Evolutionary conservation across 2,888 invertebrate species (phyloP).

Genomic region (Pollenia angustigena): DNA sequence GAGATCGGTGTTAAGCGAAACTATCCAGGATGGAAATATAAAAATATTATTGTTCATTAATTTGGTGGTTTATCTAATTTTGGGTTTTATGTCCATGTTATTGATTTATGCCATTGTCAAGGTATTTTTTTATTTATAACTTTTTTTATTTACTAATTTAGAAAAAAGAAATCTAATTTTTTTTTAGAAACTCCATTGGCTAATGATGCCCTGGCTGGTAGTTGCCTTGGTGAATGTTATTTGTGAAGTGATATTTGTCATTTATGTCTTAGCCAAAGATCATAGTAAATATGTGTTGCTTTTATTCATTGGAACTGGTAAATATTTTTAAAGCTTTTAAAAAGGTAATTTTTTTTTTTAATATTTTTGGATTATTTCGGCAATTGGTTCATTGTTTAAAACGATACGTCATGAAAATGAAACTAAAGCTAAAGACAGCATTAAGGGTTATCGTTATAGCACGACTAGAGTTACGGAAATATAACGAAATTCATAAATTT

Average conservation of each 20-base stretch:
- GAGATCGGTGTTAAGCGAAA: slow-evolving; percentile 25
- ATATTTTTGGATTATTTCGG: slow-evolving; percentile 18
- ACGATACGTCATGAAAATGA: not conserved
- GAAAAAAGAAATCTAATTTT: not conserved
- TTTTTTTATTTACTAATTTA: not conserved
- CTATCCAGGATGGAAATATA: slow-evolving; percentile 4
- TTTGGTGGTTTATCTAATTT: not conserved
- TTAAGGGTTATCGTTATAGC: slow-evolving; percentile 10
- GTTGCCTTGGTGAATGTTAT: not conserved
- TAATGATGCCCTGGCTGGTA: slow-evolving; percentile 51
- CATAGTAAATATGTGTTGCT: slow-evolving; percentile 6
- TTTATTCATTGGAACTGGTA: slow-evolving; percentile 38
- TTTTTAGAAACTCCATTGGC: slow-evolving; percentile 21
- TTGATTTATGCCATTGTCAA: slow-evolving; percentile 42
- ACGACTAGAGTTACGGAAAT: not conserved
- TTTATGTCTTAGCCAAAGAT: slow-evolving; percentile 26
- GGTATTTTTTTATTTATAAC: slow-evolving; percentile 25
- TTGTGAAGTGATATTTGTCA: slow-evolving; percentile 44
- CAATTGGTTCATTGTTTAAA: slow-evolving; percentile 17
- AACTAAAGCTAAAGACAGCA: not conserved
- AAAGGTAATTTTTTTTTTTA: not conserved
- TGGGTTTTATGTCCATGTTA: slow-evolving; percentile 13
- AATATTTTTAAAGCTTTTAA: not conserved
- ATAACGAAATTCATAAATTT: not conserved
- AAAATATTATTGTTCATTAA: slow-evolving; percentile 37